Percentiles rank a stretch among this genome's conserved stretches.
These are phyloP conservation scores for Andinoacara biseriatus DNA, from an alignment of 2,113 vertebrate species.

Conservation along the genomic window DNA sequence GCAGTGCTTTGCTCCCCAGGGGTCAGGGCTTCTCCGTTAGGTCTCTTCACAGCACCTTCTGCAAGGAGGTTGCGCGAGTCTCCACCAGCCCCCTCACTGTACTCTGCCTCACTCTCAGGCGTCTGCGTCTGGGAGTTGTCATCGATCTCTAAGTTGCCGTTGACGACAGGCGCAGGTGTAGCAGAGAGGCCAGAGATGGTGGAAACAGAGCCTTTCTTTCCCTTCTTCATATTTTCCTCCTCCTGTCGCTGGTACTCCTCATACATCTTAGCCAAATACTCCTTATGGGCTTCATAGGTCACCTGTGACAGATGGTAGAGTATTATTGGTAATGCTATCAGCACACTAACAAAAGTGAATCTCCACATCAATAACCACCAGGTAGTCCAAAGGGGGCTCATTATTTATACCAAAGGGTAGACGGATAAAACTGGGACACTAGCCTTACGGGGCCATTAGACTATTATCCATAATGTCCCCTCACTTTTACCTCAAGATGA, in stretches of 20 bases:
- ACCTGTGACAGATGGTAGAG: slow-evolving; percentile 81
- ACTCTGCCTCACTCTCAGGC: slow-evolving; percentile 96
- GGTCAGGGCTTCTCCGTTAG: slow-evolving; percentile 84
- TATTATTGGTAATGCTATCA: slow-evolving; percentile 13
- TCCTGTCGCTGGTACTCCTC: slow-evolving; percentile 99
- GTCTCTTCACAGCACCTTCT: slow-evolving; percentile 84
- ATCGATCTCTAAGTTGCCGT: slow-evolving; percentile 94
- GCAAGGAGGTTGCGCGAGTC: slow-evolving; percentile 89
- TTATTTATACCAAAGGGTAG: background rate
- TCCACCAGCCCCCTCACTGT: slow-evolving; percentile 81
- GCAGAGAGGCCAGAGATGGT: slow-evolving; percentile 98
- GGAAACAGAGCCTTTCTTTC: slow-evolving; percentile 97
- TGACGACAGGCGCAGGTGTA: slow-evolving; percentile 87
- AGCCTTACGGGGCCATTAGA: slow-evolving; percentile 15
- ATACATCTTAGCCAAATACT: slow-evolving; percentile 99
- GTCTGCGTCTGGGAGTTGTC: slow-evolving; percentile 96
- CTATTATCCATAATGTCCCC: slow-evolving; percentile 21
- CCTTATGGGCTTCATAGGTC: slow-evolving; percentile 98
- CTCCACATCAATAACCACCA: slow-evolving; percentile 27
- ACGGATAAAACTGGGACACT: slow-evolving; percentile 35
- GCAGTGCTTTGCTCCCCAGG: slow-evolving; percentile 76
- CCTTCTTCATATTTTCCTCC: slow-evolving; percentile 98
- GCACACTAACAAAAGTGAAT: slow-evolving; percentile 16
- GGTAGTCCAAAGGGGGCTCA: background rate
- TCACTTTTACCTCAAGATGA: background rate